Conservation (phyloP, 2,113 vertebrate genomes). For the Oxyruncus cristatus region DNA sequence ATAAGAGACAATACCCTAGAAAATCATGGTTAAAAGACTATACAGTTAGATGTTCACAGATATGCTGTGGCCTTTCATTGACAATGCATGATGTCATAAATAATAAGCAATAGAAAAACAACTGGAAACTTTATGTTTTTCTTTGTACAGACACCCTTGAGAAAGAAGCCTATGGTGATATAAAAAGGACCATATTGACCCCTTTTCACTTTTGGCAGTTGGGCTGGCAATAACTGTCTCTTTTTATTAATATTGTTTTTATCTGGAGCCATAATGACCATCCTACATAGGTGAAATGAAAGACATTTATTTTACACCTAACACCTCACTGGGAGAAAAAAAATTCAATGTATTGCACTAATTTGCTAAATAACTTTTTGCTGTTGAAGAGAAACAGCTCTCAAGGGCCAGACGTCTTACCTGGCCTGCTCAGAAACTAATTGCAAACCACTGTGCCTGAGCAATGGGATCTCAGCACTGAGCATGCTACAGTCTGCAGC, state of each 20-base stretch:
- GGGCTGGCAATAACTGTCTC: slow-evolving; percentile 36
- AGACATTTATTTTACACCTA: slow-evolving; percentile 52
- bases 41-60: neutral
- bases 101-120: neutral
- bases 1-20: neutral
- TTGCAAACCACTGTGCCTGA: slow-evolving; percentile 39
- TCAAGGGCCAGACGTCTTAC: neutral
- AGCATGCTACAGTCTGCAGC: neutral
- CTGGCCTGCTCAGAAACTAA: slow-evolving; percentile 46
- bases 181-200: slow-evolving; percentile 1
- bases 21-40: neutral
- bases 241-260: slow-evolving; percentile 64
- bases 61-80: neutral
- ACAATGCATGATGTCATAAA: neutral
- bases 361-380: slow-evolving; percentile 62
- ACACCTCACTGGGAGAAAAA: neutral
- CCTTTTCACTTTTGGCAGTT: slow-evolving; percentile 7
- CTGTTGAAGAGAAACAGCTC: slow-evolving; percentile 20
- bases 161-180: neutral
- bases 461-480: neutral
- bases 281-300: slow-evolving; percentile 62
- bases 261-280: slow-evolving; percentile 39
- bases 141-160: neutral
- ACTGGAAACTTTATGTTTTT: neutral
- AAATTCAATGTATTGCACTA: slow-evolving; percentile 42